Evolutionary conservation across 2,113 vertebrate species (phyloP).

Genomic region (mouse (Mus musculus)): GRCm39 chr2:139720501-139721000

Average conservation of each 20-base stretch:
- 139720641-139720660: constrained; percentile 57
- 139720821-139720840: constrained; percentile 18
- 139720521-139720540: background rate
- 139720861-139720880: constrained; percentile 42
- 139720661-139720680: constrained; percentile 21
- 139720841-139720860: constrained; percentile 58
- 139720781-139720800: constrained; percentile 47
- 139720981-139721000: constrained; percentile 47
- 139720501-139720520: constrained; percentile 52
- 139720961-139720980: constrained; percentile 66
- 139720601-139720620: constrained; percentile 27
- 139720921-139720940: constrained; percentile 61
- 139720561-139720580: constrained; percentile 35
- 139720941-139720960: constrained; percentile 47
- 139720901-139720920: constrained; percentile 9
- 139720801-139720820: constrained; percentile 55
- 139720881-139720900: background rate
- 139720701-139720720: constrained; percentile 43
- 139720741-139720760: constrained; percentile 48
- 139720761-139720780: constrained; percentile 52
- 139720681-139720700: constrained; percentile 13
- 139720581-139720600: background rate
- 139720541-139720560: constrained; percentile 7
- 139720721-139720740: constrained; percentile 35
- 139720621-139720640: constrained; percentile 49